A percentile compares a stretch with the other conserved stretches of the same genome.
These are phyloP conservation scores for Eufriesea mexicana DNA, from an alignment of 1,140 invertebrate genomes.

Conservation along the genomic window DNA sequence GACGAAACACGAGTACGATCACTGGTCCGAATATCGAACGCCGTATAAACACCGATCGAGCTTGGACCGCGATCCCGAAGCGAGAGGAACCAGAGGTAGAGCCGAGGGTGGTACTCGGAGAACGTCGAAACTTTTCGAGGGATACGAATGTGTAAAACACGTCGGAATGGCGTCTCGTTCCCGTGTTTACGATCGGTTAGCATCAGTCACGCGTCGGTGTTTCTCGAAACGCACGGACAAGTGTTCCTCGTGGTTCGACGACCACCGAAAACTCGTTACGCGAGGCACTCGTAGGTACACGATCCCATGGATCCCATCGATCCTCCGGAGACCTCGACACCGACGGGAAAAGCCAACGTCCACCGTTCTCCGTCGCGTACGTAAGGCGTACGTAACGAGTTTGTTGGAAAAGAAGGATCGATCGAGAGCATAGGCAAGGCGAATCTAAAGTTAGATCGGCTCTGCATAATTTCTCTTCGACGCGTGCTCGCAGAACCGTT, in stretches of 20 bases:
- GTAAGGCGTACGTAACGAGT: neutral
- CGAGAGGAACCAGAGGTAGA: neutral
- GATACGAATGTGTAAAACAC: neutral
- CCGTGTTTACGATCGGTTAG: neutral
- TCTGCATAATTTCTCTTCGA: constrained; percentile 39
- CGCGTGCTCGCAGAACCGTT: constrained; percentile 5
- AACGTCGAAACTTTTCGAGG: neutral
- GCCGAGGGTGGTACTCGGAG: neutral
- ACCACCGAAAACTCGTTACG: too few relatives aligned
- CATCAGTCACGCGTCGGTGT: too few relatives aligned
- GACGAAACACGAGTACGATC: constrained; percentile 29
- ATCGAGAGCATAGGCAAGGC: constrained; percentile 11
- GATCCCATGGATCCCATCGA: too few relatives aligned
- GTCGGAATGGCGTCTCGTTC: neutral
- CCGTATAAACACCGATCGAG: constrained; percentile 36
- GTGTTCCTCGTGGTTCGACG: neutral
- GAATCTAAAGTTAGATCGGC: constrained; percentile 39
- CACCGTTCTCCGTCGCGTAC: too few relatives aligned
- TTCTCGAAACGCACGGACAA: too few relatives aligned
- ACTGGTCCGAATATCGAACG: constrained; percentile 28
- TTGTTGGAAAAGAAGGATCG: constrained; percentile 13
- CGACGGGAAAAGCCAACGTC: too few relatives aligned
- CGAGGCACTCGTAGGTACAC: too few relatives aligned
- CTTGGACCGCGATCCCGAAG: too few relatives aligned
- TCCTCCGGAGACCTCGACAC: too few relatives aligned